These are phyloP conservation scores for Dinocampus coccinellae DNA, from an alignment of 2,888 invertebrate species.

Conservation along the genomic window DNA sequence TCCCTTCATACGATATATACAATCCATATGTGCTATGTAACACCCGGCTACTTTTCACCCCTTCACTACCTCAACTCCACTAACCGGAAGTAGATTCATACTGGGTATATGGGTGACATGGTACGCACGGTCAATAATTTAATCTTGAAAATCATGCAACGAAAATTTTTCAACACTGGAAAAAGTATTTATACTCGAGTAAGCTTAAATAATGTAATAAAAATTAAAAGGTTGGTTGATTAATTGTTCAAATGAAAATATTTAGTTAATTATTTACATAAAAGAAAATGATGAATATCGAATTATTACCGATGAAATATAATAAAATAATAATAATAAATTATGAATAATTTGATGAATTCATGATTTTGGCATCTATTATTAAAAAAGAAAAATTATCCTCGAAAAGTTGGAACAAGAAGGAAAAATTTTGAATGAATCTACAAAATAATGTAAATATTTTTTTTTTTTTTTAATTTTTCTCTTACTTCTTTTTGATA, in stretches of 20 bases:
- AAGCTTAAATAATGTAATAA: not conserved
- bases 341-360: too few species aligned
- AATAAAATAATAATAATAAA: too few species aligned
- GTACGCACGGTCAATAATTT: slow-evolving; percentile 9
- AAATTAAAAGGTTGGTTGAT: not conserved
- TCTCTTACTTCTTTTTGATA: too few species aligned
- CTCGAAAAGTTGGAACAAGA: too few species aligned
- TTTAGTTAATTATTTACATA: not conserved
- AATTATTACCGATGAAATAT: too few species aligned
- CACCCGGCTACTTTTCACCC: slow-evolving; percentile 11
- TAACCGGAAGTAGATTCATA: slow-evolving; percentile 6
- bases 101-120: not conserved
- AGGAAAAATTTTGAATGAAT: too few species aligned
- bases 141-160: slow-evolving; percentile 22
- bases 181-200: not conserved
- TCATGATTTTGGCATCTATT: too few species aligned
- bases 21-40: not conserved
- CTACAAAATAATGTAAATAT: slow-evolving; percentile 27
- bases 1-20: not conserved
- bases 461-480: slow-evolving; percentile 11
- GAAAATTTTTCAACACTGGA: not conserved
- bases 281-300: not conserved
- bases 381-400: too few species aligned
- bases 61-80: not conserved
- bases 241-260: not conserved